Evolutionary conservation across 2,113 vertebrate genomes (phyloP).

Genomic region (Martes martes): DNA sequence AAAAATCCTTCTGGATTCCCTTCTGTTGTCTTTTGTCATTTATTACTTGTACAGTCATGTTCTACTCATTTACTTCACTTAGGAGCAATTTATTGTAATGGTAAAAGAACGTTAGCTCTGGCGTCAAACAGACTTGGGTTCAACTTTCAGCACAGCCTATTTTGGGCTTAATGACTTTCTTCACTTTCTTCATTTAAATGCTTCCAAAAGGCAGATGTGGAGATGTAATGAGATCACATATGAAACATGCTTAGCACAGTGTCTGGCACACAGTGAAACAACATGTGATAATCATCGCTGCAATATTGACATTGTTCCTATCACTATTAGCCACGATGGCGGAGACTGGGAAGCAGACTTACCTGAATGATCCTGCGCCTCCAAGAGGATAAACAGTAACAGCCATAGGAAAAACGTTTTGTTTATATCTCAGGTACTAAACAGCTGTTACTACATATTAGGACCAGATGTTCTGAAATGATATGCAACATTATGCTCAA

Average conservation of each 20-base stretch:
- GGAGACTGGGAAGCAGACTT: neutral
- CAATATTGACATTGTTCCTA: neutral
- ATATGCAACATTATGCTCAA: constrained; percentile 83
- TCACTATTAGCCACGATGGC: neutral
- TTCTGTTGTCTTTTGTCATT: neutral
- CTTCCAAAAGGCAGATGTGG: neutral
- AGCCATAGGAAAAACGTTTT: constrained; percentile 71
- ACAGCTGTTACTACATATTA: constrained; percentile 82
- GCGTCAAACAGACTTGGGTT: neutral
- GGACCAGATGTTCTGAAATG: constrained; percentile 85
- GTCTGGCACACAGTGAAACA: neutral
- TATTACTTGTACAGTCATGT: neutral
- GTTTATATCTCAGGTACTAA: constrained; percentile 84
- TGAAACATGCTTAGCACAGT: neutral
- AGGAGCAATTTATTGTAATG: neutral
- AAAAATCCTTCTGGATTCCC: neutral
- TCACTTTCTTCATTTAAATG: neutral
- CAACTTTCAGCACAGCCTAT: neutral
- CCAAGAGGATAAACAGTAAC: constrained; percentile 67
- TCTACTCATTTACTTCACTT: neutral
- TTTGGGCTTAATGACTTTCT: neutral
- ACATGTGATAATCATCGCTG: neutral
- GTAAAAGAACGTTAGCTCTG: neutral
- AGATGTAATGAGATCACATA: neutral
- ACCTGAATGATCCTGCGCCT: neutral